A percentile compares a stretch with the other conserved stretches of the same genome.
phyloP scores from a whole-genome alignment of 2,113 vertebrate genomes.

The Burhinus oedicnemus region DNA sequence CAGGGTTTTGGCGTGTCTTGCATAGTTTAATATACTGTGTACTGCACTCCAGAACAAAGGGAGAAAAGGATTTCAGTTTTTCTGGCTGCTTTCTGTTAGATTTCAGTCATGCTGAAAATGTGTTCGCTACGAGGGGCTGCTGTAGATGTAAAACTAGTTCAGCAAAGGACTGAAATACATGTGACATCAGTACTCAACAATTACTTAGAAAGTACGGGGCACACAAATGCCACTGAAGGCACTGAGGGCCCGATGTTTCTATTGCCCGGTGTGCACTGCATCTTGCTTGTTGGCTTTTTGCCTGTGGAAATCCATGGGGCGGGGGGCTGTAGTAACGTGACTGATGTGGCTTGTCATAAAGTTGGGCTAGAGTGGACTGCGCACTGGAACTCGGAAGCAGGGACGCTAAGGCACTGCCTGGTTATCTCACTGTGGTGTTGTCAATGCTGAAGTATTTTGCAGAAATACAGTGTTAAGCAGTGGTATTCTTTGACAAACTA shows the following conservation, averaged over 20 bases:
- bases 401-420: background rate
- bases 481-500: background rate
- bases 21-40: background rate
- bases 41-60: background rate
- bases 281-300: background rate
- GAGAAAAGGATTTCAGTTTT: background rate
- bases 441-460: background rate
- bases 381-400: background rate
- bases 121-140: background rate
- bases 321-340: background rate
- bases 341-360: background rate
- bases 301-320: background rate
- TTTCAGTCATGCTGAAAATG: background rate
- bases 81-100: background rate
- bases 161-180: background rate
- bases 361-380: background rate
- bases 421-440: background rate
- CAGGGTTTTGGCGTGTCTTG: background rate
- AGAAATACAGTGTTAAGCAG: background rate
- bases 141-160: background rate
- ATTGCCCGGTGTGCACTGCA: background rate
- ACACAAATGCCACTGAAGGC: background rate
- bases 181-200: background rate
- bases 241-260: background rate
- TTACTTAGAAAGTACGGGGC: background rate